phyloP scores from a whole-genome alignment of 2,888 invertebrate species.

The Trichopria drosophilae region DNA sequence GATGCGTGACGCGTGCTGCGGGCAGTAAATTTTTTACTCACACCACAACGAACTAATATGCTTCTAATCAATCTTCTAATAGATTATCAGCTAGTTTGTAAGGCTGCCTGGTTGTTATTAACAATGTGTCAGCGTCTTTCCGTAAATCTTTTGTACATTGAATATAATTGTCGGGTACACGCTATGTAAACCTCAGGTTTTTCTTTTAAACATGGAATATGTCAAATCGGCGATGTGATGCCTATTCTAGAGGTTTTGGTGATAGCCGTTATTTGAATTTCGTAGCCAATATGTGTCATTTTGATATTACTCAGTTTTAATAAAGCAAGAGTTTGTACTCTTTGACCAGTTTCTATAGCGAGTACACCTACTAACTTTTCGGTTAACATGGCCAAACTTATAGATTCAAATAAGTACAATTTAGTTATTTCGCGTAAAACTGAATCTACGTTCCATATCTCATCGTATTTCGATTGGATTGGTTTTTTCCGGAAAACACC shows the following conservation, averaged over 20 bases:
- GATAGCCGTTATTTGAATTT: constrained; percentile 23
- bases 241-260: constrained; percentile 23
- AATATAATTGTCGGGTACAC: no score
- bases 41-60: no score
- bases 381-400: constrained; percentile 21
- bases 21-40: no score
- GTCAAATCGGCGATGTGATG: constrained; percentile 9
- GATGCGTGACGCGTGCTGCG: no score
- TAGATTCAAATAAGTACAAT: constrained; percentile 18
- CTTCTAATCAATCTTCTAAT: no score
- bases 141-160: no score
- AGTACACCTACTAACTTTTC: constrained; percentile 19
- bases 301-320: constrained; percentile 26
- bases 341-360: constrained; percentile 25
- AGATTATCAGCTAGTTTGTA: no score
- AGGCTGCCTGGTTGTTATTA: no score
- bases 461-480: constrained; percentile 22
- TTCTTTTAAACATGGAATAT: constrained; percentile 19
- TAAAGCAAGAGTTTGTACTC: constrained; percentile 28
- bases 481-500: constrained; percentile 22
- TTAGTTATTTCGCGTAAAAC: constrained; percentile 17
- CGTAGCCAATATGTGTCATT: constrained; percentile 23
- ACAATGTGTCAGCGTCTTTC: no score
- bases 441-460: constrained; percentile 25
- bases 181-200: constrained; percentile 18